Percentiles rank a stretch among this genome's conserved stretches.
Conservation (phyloP, 2,797 vertebrate genomes). For the Clarias platycephalus region DNA sequence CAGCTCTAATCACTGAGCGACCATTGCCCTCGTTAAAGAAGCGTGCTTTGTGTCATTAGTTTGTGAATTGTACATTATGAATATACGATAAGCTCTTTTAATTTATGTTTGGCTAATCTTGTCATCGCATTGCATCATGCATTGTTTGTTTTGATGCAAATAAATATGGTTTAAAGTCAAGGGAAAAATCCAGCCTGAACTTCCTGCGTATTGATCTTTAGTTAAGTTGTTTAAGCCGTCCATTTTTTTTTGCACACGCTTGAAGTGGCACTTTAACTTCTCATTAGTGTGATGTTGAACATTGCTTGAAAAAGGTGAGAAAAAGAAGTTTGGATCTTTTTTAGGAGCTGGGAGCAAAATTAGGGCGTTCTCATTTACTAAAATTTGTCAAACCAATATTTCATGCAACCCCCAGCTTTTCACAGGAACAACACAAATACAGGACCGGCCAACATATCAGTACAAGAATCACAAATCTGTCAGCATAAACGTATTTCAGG, state of each 20-base stretch:
- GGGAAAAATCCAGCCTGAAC: background rate
- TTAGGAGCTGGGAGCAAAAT: background rate
- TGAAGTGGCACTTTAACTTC: background rate
- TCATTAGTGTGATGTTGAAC: background rate
- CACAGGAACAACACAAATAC: background rate
- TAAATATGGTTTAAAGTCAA: background rate
- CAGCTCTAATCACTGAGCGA: background rate
- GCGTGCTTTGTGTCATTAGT: conserved; percentile 6
- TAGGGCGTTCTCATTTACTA: background rate
- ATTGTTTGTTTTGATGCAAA: background rate
- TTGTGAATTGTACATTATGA: conserved; percentile 21
- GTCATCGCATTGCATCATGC: background rate
- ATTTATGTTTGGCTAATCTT: background rate
- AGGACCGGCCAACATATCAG: background rate
- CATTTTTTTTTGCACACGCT: background rate
- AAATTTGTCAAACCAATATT: conserved; percentile 7
- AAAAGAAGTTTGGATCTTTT: too few relatives aligned
- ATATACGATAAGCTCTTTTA: background rate
- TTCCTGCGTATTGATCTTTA: background rate
- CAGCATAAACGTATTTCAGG: background rate
- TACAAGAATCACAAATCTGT: background rate
- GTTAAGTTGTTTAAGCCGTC: background rate
- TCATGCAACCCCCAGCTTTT: background rate
- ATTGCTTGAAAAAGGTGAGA: background rate
- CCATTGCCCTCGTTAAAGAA: background rate